phyloP scores from a whole-genome alignment of 2,797 vertebrate genomes.

The Liasis olivaceus region DNA sequence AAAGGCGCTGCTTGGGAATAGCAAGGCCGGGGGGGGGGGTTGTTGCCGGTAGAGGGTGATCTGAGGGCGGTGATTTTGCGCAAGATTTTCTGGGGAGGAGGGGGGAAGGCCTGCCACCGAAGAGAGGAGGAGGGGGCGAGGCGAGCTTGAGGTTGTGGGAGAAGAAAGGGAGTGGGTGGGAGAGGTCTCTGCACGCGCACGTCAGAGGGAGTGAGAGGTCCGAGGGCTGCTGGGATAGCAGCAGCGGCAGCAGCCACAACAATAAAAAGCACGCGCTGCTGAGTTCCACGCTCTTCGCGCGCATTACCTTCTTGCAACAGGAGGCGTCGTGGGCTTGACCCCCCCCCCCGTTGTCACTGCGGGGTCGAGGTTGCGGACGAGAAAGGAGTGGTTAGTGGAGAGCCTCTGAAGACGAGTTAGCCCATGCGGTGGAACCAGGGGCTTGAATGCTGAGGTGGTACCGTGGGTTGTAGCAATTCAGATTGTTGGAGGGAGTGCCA shows the following conservation, averaged over 20 bases:
- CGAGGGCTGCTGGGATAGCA: neutral
- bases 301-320: neutral
- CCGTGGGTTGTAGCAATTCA: neutral
- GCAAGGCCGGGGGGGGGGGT: neutral
- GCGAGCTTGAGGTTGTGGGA: neutral
- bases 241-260: neutral
- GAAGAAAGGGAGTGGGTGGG: neutral
- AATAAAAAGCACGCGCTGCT: neutral
- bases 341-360: neutral
- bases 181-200: neutral
- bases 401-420: neutral
- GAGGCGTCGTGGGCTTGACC: neutral
- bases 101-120: neutral
- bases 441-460: neutral
- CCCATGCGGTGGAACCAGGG: neutral
- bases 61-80: neutral
- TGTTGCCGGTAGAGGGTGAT: neutral
- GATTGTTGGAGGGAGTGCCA: neutral
- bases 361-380: neutral
- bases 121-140: neutral
- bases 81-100: neutral
- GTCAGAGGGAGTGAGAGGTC: neutral
- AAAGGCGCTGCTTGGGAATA: neutral
- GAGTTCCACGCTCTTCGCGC: neutral
- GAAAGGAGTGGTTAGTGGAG: neutral